Base-by-base conservation (phyloP, 2,797 vertebrate species). In the Labroides dimidiatus region DNA sequence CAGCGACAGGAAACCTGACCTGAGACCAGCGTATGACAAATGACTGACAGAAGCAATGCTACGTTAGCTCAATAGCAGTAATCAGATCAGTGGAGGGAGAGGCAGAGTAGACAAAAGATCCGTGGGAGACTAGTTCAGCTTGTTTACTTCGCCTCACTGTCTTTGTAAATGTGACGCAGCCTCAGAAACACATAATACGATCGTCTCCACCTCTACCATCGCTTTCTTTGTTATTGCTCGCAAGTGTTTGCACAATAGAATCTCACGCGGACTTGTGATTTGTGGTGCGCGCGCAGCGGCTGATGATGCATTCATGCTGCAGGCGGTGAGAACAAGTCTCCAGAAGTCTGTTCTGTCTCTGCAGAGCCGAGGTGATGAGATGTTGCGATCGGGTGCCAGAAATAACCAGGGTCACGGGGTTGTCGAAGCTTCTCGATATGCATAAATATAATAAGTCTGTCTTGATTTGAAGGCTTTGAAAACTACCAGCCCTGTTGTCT, bases 71-170 rank as follows among this genome's bases (percentile, higher is more conserved):
- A 56, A n/a, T 66, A 77, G 44, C 71, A 59, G 66, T 90, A 80
- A 90, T 87, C 76, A 30, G 79, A 87, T 86, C 78, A 78, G 65
- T 27, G 1, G 10, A 63, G 67, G 56, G 66, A 64, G 57, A 69
- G 20, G 47, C 33, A 60, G 13, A 41, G 69, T 71, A 79, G 85
- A 86, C 79, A 77, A 66, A 68, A 45, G 44, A 62, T 61, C 20
- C 30, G 49, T 2, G 19, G 56, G 62, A 51, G 55, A 70, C 20
- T 15, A 36, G 42, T 53, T 71, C 36, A 2, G 36, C 33, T 49
- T 52, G 30, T 75, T 57, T 55, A 30, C 56, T 44, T 23, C 45
- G 10, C 58, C 58, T 17, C 4, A 50, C 37, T 39, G 30, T 64
- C 27, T 64, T 36, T 53, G 33, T 24, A 23, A 30, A 48, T 73